Evolutionary conservation across 1,140 invertebrate genomes (phyloP), one percentile per base, ranked within the genome.

Genomic region (Sesamia nonagrioides): DNA sequence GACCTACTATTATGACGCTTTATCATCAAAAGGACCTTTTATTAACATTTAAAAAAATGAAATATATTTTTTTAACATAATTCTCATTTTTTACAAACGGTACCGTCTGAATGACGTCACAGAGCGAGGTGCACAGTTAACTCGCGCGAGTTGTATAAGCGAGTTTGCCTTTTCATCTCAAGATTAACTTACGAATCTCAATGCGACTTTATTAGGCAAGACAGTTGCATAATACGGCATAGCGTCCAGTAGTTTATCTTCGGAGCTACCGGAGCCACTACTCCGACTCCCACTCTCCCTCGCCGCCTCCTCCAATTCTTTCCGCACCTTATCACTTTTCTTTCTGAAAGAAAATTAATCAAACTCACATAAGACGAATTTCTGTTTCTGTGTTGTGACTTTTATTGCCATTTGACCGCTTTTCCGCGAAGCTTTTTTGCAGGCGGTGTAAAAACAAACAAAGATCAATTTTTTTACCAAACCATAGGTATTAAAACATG

Each of bases 251-350:
- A 94, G 87, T 77, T 91, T 93, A 35, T 95, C 94, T 11, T 95
- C 91, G 0, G 86, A 74, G 7, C 87, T 89, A 45, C 91, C 90
- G 0, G 91, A 93, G 11, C 84, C 84, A 54, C 92, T 93, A 84
- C 91, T 95, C 77, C 91, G 88, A 56, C 95, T 95, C 33, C 92
- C 84, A 9, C 95, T 91, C 88, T 97, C 96, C 76, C 95, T 95
- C 1, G 98, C 98, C 15, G 98, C 98, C 90, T 99, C 98, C 95
- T 98, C 98, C 37, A 99, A 95, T 86, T 99, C 98, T 93, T 98
- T 97, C 91, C 98, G 97, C 89, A 99, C 96, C 94, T 97, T 97
- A 69, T 97, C 97, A 92, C 98, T 97, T 89, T 97, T 96, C 95
- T 98, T 97, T 92, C 98, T 98, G 95, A n/a, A 96, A 96, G 83